phyloP scores from a whole-genome alignment of 2,113 vertebrate species.

The Amazona guildingii region DNA sequence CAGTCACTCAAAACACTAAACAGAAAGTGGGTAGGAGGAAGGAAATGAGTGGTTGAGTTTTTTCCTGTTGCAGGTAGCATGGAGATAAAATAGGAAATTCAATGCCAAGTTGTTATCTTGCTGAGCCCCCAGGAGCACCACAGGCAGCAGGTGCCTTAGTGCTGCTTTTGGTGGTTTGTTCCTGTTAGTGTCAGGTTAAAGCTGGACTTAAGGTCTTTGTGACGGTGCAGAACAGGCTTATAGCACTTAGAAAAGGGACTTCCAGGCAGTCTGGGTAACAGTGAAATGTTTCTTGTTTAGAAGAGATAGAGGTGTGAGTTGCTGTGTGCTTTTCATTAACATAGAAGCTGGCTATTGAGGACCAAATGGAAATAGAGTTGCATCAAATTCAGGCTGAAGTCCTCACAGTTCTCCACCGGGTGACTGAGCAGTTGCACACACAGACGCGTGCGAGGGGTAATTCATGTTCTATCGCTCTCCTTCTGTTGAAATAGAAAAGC shows the following conservation, averaged over 20 bases:
- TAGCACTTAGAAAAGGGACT: not conserved
- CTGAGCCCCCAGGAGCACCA: not conserved
- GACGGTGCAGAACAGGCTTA: not conserved
- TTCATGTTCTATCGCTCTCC: not conserved
- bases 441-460: not conserved
- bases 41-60: conserved; percentile 18
- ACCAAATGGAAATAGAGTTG: not conserved
- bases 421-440: not conserved
- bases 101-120: not conserved
- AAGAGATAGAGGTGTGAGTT: not conserved
- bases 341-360: not conserved
- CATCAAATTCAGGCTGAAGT: not conserved
- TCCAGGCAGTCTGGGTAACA: not conserved
- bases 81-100: conserved; percentile 48
- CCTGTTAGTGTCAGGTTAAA: not conserved
- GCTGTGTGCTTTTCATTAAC: not conserved
- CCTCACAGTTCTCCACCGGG: fast-evolving
- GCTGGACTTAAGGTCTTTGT: not conserved
- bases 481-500: not conserved
- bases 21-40: not conserved
- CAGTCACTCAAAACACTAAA: not conserved
- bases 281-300: not conserved
- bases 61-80: conserved; percentile 18
- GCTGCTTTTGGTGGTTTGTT: not conserved
- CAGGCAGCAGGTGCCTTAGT: not conserved